Base-by-base conservation (phyloP, 30 jellyfish, hydroid and myxozoan genomes). In the Cassiopea andromeda region DNA sequence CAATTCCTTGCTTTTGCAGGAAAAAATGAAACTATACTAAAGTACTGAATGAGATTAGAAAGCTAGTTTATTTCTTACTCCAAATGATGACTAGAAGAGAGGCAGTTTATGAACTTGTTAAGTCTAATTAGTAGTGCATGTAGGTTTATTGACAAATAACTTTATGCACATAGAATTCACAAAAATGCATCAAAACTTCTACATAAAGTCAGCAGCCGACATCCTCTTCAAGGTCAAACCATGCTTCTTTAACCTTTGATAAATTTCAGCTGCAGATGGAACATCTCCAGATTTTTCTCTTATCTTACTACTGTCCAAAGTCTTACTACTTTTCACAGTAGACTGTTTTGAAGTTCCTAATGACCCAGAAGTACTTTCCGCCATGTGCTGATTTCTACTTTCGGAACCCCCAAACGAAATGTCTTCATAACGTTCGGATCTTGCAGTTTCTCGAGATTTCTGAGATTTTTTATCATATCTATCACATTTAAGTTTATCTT, bases 201-300 rank as follows among this genome's bases (percentile, higher is more conserved):
- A 90, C 97, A 90, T 90, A 54, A 90, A 90, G 75, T 90, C 97
- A 60, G 93, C 93, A 1, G 92, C 93, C 8, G 97, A 71, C 93
- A 45, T 90, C 64, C 97, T 58, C 66, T 90, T 82, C 5, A 90
- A 12, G 3, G 69, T 44, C 57, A 82, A 48, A 1, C 97, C 90
- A 18, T 90, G 97, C 60, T 90, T 82, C 73, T 77, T 82, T 75
- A 90, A 58, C 75, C 47, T 90, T 75, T 82, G 85, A 18, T 57
- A 75, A 48, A 90, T 18, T 7, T 49, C 93, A 48, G 64, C 75
- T 2, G 91, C 88, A 48, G 94, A 87, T 1, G 89, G 89, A 38
- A 58, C 81, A 44, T 66, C 69, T 66, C 76, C 70, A 44, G 71
- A 15, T 9, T 8, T 80, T 43, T 18, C 73, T 66, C 38, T 27